A percentile compares a stretch with the other conserved stretches of the same genome.
These are phyloP conservation scores for Pipistrellus nathusii DNA, from an alignment of 2,797 vertebrate genomes.

Conservation along the genomic window DNA sequence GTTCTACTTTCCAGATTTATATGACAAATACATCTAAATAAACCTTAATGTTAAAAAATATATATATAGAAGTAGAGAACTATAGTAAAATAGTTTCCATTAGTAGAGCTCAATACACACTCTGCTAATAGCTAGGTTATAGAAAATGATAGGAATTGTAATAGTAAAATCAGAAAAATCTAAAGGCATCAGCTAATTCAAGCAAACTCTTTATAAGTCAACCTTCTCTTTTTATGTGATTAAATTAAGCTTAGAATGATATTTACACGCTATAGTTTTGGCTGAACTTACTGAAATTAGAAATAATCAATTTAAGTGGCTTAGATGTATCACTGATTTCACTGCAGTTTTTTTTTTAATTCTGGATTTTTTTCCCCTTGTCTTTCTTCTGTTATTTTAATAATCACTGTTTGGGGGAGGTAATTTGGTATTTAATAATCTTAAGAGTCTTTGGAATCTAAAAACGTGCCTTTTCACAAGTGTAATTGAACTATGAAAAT, in stretches of 20 bases:
- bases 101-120: neutral
- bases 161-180: constrained; percentile 40
- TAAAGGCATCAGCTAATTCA: constrained; percentile 15
- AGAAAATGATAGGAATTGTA: neutral
- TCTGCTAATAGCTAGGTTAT: neutral
- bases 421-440: constrained; percentile 66
- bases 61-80: neutral
- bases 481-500: constrained; percentile 40
- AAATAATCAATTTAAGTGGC: constrained; percentile 72
- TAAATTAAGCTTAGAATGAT: constrained; percentile 48
- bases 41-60: neutral
- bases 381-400: constrained; percentile 73
- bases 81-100: constrained; percentile 20
- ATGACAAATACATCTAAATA: constrained; percentile 21
- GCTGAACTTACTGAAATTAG: constrained; percentile 63
- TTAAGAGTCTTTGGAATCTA: constrained; percentile 59
- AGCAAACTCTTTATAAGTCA: neutral
- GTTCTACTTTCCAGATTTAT: constrained; percentile 21
- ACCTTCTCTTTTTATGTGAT: constrained; percentile 4
- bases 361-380: constrained; percentile 49
- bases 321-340: constrained; percentile 27
- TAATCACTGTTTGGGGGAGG: constrained; percentile 34
- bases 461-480: constrained; percentile 66
- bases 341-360: constrained; percentile 15
- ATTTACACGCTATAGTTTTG: neutral